Evolutionary conservation across 1,140 invertebrate genomes (phyloP).

Genomic region (Meloidogyne chitwoodi): DNA sequence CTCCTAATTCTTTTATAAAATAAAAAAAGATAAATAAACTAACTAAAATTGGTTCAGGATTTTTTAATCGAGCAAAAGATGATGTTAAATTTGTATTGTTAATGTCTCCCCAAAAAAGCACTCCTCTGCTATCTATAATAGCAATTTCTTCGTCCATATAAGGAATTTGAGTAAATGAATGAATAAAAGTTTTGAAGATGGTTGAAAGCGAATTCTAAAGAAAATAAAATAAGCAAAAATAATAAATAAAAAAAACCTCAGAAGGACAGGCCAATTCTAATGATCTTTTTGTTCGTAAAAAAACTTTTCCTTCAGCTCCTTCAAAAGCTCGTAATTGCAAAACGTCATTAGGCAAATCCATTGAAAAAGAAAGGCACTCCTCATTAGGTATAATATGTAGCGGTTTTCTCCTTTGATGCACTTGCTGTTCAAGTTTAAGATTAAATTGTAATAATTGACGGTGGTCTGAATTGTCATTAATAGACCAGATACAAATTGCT

Average conservation of each 20-base stretch:
- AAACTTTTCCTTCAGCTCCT: slow-evolving; percentile 3
- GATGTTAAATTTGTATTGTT: neutral
- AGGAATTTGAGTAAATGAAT: slow-evolving; percentile 20
- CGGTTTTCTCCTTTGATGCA: neutral
- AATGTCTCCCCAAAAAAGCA: slow-evolving; percentile 14
- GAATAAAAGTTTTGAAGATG: neutral
- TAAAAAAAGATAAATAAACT: neutral
- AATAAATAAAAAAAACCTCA: neutral
- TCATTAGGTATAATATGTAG: neutral
- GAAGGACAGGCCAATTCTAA: slow-evolving; percentile 1
- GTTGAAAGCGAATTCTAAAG: slow-evolving; percentile 1
- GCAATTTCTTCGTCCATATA: slow-evolving; percentile 16
- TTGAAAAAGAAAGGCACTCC: neutral
- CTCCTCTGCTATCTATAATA: slow-evolving; percentile 12
- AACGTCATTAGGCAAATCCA: neutral
- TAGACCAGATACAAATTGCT: neutral
- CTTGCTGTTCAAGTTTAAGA: slow-evolving; percentile 56
- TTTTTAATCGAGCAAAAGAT: slow-evolving; percentile 2
- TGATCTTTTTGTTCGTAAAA: neutral
- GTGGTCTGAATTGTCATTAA: slow-evolving; percentile 18
- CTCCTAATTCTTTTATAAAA: neutral
- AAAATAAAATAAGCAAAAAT: neutral
- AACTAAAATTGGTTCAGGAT: neutral
- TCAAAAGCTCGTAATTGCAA: slow-evolving; percentile 1
- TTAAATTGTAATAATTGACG: neutral